phyloP scores from a whole-genome alignment of 1,140 invertebrate species.

The Trichomalopsis sarcophagae region DNA sequence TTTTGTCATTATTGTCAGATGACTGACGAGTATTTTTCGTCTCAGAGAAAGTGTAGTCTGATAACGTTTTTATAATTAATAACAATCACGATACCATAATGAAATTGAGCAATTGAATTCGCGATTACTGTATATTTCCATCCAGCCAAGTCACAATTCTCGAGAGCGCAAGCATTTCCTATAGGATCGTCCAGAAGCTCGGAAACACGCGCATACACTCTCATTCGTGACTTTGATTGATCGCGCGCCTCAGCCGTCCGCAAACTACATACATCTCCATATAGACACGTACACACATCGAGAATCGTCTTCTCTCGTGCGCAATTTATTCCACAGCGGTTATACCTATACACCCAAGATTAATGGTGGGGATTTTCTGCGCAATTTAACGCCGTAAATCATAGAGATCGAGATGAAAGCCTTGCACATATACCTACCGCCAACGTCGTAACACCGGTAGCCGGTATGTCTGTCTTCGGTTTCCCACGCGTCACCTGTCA shows the following conservation, averaged over 20 bases:
- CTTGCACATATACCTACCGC: background rate
- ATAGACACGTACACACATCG: background rate
- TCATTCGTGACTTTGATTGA: slow-evolving; percentile 23
- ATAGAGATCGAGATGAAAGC: slow-evolving; percentile 4
- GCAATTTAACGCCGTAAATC: slow-evolving; percentile 49
- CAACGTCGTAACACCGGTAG: background rate
- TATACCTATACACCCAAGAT: slow-evolving; percentile 32
- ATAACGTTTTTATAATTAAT: too few species aligned
- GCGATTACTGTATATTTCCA: too few species aligned
- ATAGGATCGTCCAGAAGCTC: background rate
- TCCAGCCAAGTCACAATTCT: background rate
- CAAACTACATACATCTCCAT: background rate
- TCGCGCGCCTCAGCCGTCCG: background rate
- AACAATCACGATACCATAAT: too few species aligned
- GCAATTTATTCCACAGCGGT: slow-evolving; percentile 29
- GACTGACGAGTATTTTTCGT: too few species aligned
- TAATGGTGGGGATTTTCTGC: slow-evolving; percentile 44
- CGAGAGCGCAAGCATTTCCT: background rate
- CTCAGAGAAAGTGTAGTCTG: too few species aligned
- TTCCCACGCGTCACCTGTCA: slow-evolving; percentile 48
- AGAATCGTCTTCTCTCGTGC: slow-evolving; percentile 10
- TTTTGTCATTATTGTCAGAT: too few species aligned
- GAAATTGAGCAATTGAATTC: too few species aligned
- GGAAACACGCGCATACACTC: background rate
- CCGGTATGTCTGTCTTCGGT: background rate